These are phyloP conservation scores for Drosophila cognata DNA, from an alignment of 2,888 invertebrate species.

Conservation along the genomic window DNA sequence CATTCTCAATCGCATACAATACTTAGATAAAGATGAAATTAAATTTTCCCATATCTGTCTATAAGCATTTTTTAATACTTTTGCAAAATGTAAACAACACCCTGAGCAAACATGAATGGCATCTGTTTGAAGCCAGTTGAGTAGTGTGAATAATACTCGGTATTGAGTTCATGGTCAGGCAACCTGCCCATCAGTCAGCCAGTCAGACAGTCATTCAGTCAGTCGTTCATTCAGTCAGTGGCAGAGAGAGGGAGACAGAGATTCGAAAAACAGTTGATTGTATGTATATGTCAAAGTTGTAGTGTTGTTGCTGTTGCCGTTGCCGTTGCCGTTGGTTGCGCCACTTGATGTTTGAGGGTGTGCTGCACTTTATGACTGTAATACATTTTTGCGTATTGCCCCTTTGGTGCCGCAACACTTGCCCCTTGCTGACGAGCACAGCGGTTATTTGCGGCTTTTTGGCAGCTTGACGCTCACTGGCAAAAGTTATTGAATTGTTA, in stretches of 20 bases:
- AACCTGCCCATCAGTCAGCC: slow-evolving; percentile 16
- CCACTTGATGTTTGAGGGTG: slow-evolving; percentile 27
- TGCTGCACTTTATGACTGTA: slow-evolving; percentile 70
- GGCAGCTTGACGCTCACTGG: slow-evolving; percentile 36
- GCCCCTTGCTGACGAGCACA: neutral
- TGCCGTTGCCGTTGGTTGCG: slow-evolving; percentile 1
- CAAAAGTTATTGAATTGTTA: slow-evolving; percentile 75
- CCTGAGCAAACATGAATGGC: neutral
- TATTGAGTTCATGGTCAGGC: slow-evolving; percentile 6
- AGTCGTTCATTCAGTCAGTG: slow-evolving; percentile 13
- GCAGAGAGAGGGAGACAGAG: neutral
- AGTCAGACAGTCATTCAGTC: slow-evolving; percentile 10
- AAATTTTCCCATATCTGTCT: neutral
- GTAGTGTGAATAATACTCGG: slow-evolving; percentile 14
- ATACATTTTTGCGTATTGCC: slow-evolving; percentile 57
- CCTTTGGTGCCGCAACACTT: neutral
- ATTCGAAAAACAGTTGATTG: slow-evolving; percentile 30
- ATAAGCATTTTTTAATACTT: neutral
- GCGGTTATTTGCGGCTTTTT: slow-evolving; percentile 54
- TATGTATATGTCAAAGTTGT: slow-evolving; percentile 6
- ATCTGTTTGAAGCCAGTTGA: slow-evolving; percentile 20
- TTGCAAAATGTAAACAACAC: neutral
- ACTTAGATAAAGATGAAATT: neutral
- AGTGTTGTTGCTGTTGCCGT: neutral
- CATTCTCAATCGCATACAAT: neutral